Conservation (phyloP, 2,888 invertebrate species). For the Pristionchus maxplancki region DNA sequence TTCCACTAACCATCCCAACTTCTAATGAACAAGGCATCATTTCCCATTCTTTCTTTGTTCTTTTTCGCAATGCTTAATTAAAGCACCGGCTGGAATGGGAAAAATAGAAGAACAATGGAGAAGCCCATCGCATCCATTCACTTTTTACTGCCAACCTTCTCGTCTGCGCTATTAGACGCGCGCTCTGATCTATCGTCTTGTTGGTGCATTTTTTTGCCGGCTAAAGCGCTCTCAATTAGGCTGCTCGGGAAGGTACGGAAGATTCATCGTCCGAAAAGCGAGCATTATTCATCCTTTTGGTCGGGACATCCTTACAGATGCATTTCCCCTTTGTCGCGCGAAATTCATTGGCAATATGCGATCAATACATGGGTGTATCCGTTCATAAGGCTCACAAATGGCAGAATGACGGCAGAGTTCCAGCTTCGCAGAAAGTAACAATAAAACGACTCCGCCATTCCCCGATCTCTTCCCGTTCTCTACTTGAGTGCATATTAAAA, state of each 20-base stretch:
- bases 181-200: neutral
- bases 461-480: neutral
- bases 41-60: neutral
- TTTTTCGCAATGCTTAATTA: conserved; percentile 10
- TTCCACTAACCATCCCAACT: too few species aligned
- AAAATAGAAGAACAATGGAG: neutral
- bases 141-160: neutral
- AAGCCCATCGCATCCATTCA: neutral
- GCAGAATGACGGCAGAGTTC: too few species aligned
- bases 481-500: neutral
- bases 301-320: too few species aligned
- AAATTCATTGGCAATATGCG: too few species aligned
- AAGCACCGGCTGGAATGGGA: neutral
- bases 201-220: neutral
- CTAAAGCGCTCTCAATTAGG: too few species aligned
- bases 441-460: neutral
- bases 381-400: too few species aligned
- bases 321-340: too few species aligned
- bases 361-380: too few species aligned
- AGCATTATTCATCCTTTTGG: too few species aligned
- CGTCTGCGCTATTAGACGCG: neutral
- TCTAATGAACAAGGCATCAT: neutral
- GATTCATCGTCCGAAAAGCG: too few species aligned
- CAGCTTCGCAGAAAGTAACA: neutral
- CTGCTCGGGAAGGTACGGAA: too few species aligned